phyloP scores from a whole-genome alignment of 64 coral and sea anemone species.

The Porites lutea region DNA sequence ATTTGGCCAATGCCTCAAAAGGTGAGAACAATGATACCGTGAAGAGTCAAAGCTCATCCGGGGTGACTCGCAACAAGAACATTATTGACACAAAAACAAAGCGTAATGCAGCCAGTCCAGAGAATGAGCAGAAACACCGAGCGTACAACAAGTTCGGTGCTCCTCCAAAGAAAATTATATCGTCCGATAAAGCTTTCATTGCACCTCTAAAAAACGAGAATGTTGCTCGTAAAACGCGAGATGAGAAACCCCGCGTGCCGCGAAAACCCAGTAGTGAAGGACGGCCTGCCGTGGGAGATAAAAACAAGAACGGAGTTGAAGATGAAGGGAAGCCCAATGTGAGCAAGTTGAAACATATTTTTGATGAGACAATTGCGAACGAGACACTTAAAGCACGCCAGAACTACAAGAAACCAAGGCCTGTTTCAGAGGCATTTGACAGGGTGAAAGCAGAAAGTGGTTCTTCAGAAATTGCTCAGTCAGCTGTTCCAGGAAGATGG shows the following conservation, averaged over 20 bases:
- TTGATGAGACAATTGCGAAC: constrained; percentile 86
- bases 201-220: constrained; percentile 22
- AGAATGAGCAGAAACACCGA: constrained; percentile 30
- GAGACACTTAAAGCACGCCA: constrained; percentile 68
- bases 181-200: constrained; percentile 1
- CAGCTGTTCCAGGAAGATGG: constrained; percentile 51
- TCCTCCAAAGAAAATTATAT: constrained; percentile 60
- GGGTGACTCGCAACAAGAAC: constrained; percentile 18
- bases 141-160: constrained; percentile 64
- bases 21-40: constrained; percentile 19
- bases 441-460: constrained; percentile 50
- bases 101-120: constrained; percentile 35
- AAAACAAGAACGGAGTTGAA: constrained; percentile 23
- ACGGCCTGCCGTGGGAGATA: neutral
- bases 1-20: constrained; percentile 40
- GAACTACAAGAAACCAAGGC: constrained; percentile 35
- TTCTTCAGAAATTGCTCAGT: constrained; percentile 20
- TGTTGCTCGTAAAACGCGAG: constrained; percentile 32
- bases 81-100: constrained; percentile 83
- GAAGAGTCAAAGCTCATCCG: constrained; percentile 31
- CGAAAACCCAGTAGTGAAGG: neutral
- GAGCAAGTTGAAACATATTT: constrained; percentile 92
- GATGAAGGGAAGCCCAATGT: constrained; percentile 55
- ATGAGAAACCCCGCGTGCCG: constrained; percentile 4
- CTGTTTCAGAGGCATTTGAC: constrained; percentile 9